A percentile compares a stretch with the other conserved stretches of the same genome.
These are phyloP conservation scores for Drosophila mercatorum DNA, from an alignment of 2,888 invertebrate species.

Conservation along the genomic window DNA sequence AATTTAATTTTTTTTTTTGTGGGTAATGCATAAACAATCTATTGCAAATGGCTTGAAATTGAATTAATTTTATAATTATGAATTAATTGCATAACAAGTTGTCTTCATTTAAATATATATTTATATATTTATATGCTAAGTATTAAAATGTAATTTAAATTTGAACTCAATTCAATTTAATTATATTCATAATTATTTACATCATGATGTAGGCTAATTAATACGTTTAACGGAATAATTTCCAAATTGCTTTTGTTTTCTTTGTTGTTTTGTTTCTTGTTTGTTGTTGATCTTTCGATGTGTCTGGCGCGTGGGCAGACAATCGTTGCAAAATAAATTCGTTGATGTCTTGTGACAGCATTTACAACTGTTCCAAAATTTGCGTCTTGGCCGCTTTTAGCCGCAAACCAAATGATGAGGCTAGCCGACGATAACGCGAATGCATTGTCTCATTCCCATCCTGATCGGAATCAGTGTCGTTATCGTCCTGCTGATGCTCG, in stretches of 20 bases:
- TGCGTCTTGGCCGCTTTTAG: slow-evolving; percentile 68
- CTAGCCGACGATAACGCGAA: slow-evolving; percentile 39
- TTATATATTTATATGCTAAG: slow-evolving; percentile 43
- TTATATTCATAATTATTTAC: slow-evolving; percentile 74
- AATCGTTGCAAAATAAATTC: slow-evolving; percentile 63
- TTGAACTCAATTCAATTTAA: slow-evolving; percentile 72
- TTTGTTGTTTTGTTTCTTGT: slow-evolving; percentile 15
- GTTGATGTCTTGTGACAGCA: slow-evolving; percentile 37
- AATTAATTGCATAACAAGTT: slow-evolving; percentile 32
- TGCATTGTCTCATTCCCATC: slow-evolving; percentile 1
- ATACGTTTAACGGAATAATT: slow-evolving; percentile 45
- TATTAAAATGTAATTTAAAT: slow-evolving; percentile 64
- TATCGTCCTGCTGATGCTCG: slow-evolving; percentile 31
- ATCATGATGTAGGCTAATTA: slow-evolving; percentile 67
- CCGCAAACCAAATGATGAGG: slow-evolving; percentile 63
- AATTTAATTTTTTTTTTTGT: background rate
- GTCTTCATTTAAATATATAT: background rate
- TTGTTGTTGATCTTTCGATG: slow-evolving; percentile 22
- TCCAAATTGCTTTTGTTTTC: slow-evolving; percentile 11
- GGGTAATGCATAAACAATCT: slow-evolving; percentile 20
- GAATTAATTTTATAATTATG: slow-evolving; percentile 34
- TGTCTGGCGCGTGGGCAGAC: slow-evolving; percentile 29
- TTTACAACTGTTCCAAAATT: slow-evolving; percentile 49
- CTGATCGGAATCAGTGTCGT: slow-evolving; percentile 22
- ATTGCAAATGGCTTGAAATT: slow-evolving; percentile 7